Percentiles rank a stretch among this genome's conserved stretches.
These are phyloP conservation scores for Ivindomyrus marchei DNA, from an alignment of 2,113 vertebrate genomes.

Conservation along the genomic window DNA sequence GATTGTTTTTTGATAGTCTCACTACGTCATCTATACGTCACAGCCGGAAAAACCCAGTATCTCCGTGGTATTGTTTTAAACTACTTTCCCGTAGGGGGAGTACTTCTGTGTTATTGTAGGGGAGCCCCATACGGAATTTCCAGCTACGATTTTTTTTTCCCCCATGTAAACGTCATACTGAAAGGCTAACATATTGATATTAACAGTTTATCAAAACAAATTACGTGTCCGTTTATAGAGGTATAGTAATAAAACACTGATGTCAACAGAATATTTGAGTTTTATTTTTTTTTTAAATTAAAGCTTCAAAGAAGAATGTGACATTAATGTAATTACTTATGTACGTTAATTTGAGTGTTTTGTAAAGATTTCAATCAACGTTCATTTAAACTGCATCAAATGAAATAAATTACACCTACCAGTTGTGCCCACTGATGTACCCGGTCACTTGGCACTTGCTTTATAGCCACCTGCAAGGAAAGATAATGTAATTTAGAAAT, in stretches of 20 bases:
- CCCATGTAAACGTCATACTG: conserved; percentile 1
- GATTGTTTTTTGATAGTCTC: conserved; percentile 26
- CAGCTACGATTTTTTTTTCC: not conserved
- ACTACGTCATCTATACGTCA: conserved; percentile 30
- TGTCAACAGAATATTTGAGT: not conserved
- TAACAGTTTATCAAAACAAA: not conserved
- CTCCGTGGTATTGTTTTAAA: not conserved
- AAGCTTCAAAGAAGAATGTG: not conserved
- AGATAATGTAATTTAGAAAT: not conserved
- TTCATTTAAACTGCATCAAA: not conserved
- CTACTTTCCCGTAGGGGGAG: conserved; percentile 43
- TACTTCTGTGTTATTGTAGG: not conserved
- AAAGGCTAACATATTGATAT: not conserved
- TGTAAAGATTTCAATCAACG: not conserved
- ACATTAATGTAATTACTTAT: not conserved
- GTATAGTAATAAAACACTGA: not conserved
- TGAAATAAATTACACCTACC: conserved; percentile 55
- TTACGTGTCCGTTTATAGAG: not conserved
- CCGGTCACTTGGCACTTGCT: conserved; percentile 63
- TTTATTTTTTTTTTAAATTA: not conserved
- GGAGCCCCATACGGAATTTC: conserved; percentile 21
- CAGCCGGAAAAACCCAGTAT: not conserved
- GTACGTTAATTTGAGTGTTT: not conserved
- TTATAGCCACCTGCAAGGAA: conserved; percentile 70
- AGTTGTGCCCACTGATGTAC: conserved; percentile 66